phyloP scores from a whole-genome alignment of 2,113 vertebrate species.

The Penelope pileata region DNA sequence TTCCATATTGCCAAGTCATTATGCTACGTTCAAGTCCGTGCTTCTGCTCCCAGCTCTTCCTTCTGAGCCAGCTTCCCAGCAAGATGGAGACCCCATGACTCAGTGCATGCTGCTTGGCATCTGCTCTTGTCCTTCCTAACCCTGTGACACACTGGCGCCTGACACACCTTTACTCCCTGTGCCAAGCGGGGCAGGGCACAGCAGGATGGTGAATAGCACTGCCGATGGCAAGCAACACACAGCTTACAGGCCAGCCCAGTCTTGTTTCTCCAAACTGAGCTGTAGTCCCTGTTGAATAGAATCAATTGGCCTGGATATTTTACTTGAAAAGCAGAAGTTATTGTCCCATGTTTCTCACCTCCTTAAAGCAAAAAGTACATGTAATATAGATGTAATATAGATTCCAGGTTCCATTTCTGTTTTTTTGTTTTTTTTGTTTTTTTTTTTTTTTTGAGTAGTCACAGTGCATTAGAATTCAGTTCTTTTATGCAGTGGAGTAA shows the following conservation, averaged over 20 bases:
- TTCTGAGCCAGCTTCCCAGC: accelerated
- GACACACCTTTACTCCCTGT: neutral
- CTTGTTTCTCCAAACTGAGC: neutral
- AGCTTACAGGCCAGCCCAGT: neutral
- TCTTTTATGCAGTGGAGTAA: neutral
- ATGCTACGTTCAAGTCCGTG: accelerated
- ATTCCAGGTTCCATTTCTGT: too few relatives aligned
- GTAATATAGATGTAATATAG: neutral
- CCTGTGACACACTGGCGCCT: neutral
- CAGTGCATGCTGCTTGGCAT: accelerated
- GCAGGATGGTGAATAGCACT: accelerated
- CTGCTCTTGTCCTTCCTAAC: too few relatives aligned
- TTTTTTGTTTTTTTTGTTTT: too few relatives aligned
- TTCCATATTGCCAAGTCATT: neutral
- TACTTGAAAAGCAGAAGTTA: neutral
- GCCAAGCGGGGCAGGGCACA: accelerated
- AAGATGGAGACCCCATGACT: neutral
- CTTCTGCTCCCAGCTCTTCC: neutral
- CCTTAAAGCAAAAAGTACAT: neutral
- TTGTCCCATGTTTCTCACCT: neutral
- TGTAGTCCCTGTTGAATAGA: neutral
- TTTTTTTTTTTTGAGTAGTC: neutral
- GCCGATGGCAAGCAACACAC: neutral
- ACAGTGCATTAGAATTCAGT: neutral
- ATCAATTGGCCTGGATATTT: neutral